These are phyloP conservation scores for Tipula helvola DNA, from an alignment of 2,888 invertebrate genomes.

Conservation along the genomic window DNA sequence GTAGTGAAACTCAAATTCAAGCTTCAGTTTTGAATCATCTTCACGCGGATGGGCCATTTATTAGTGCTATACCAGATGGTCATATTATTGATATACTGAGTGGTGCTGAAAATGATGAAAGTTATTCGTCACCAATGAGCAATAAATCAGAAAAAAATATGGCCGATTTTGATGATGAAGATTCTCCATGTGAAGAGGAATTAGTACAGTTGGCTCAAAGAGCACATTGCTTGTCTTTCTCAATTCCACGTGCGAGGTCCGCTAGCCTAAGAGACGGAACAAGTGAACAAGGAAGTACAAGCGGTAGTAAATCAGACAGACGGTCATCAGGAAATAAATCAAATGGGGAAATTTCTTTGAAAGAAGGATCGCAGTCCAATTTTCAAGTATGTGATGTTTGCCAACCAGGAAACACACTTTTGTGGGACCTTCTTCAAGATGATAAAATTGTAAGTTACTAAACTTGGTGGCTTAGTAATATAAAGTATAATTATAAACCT, in stretches of 20 bases:
- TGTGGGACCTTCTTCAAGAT: conserved; percentile 91
- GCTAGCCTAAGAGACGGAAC: conserved; percentile 11
- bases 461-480: not conserved
- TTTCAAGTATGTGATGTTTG: conserved; percentile 54
- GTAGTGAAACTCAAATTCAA: conserved; percentile 30
- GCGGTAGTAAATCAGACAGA: conserved; percentile 29
- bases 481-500: not conserved
- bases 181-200: conserved; percentile 79
- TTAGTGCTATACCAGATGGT: conserved; percentile 37
- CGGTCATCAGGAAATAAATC: conserved; percentile 22
- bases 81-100: conserved; percentile 36
- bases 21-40: conserved; percentile 35
- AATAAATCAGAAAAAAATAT: conserved; percentile 90
- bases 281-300: conserved; percentile 20
- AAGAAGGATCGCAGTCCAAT: conserved; percentile 23
- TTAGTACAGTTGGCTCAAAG: conserved; percentile 62
- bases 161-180: conserved; percentile 86
- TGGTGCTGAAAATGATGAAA: conserved; percentile 66
- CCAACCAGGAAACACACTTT: conserved; percentile 78
- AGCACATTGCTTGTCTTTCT: conserved; percentile 32
- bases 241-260: conserved; percentile 14
- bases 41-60: conserved; percentile 39
- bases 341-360: not conserved
- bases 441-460: conserved; percentile 51
- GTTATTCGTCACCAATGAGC: conserved; percentile 84